These are phyloP conservation scores for Pluvianellus socialis DNA, from an alignment of 2,113 vertebrate species.

Conservation along the genomic window DNA sequence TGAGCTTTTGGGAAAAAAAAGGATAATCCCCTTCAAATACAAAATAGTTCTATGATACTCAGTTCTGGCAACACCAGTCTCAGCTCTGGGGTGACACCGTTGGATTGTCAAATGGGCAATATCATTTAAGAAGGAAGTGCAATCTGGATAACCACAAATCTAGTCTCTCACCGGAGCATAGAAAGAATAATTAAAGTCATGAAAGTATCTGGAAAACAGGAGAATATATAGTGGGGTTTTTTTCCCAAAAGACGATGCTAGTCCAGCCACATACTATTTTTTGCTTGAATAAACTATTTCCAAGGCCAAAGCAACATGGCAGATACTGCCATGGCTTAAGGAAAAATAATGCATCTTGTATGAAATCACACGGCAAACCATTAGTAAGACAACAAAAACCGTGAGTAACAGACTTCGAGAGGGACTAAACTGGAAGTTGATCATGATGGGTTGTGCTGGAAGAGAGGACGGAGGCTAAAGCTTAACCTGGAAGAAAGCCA, in stretches of 20 bases:
- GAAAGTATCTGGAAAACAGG: too few relatives aligned
- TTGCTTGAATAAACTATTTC: neutral
- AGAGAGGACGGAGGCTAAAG: neutral
- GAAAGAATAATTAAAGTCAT: neutral
- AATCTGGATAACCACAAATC: neutral
- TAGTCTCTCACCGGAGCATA: neutral
- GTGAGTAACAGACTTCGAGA: neutral
- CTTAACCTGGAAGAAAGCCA: neutral
- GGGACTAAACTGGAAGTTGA: neutral
- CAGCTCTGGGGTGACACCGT: too few relatives aligned
- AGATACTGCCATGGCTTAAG: neutral
- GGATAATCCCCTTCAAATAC: neutral
- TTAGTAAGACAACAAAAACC: neutral
- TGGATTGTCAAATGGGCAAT: neutral
- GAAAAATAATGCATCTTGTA: neutral
- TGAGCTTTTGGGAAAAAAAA: neutral
- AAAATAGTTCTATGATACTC: neutral
- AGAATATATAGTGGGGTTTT: neutral
- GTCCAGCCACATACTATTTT: neutral
- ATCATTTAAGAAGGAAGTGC: neutral
- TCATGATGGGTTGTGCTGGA: neutral
- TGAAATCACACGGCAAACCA: neutral
- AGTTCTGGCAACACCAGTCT: neutral
- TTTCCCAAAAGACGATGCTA: neutral
- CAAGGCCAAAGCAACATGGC: neutral